phyloP scores from a whole-genome alignment of 2,888 invertebrate genomes.

The Nephrotoma appendiculata region DNA sequence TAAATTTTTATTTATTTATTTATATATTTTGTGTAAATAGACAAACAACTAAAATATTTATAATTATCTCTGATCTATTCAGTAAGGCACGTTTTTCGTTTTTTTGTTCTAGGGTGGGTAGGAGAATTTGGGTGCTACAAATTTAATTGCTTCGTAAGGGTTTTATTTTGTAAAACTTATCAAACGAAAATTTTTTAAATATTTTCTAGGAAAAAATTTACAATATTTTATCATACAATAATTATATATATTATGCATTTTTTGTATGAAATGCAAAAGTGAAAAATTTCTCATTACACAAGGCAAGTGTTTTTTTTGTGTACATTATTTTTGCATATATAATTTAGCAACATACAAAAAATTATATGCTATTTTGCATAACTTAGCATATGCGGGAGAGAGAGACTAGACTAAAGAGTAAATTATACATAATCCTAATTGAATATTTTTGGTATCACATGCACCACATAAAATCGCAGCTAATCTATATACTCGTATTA shows the following conservation, averaged over 20 bases:
- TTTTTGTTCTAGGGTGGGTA: too few relatives aligned
- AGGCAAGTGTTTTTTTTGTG: neutral
- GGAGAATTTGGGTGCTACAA: too few relatives aligned
- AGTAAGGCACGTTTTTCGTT: too few relatives aligned
- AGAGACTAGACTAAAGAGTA: neutral
- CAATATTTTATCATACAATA: neutral
- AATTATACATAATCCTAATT: neutral
- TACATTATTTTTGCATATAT: neutral
- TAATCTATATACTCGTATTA: neutral
- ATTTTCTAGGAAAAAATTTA: too few relatives aligned
- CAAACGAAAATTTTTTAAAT: too few relatives aligned
- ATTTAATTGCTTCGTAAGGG: too few relatives aligned
- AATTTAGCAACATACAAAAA: neutral
- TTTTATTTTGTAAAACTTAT: too few relatives aligned
- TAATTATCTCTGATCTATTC: too few relatives aligned
- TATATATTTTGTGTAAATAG: too few relatives aligned
- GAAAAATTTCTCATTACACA: neutral
- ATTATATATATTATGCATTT: neutral
- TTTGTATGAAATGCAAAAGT: neutral
- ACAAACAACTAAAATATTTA: too few relatives aligned
- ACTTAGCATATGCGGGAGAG: neutral
- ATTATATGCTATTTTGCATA: neutral
- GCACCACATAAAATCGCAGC: neutral
- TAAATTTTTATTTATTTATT: too few relatives aligned
- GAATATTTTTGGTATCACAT: neutral